Conservation (phyloP, 1,140 invertebrate species). For the Scaptomyza graminum region DNA sequence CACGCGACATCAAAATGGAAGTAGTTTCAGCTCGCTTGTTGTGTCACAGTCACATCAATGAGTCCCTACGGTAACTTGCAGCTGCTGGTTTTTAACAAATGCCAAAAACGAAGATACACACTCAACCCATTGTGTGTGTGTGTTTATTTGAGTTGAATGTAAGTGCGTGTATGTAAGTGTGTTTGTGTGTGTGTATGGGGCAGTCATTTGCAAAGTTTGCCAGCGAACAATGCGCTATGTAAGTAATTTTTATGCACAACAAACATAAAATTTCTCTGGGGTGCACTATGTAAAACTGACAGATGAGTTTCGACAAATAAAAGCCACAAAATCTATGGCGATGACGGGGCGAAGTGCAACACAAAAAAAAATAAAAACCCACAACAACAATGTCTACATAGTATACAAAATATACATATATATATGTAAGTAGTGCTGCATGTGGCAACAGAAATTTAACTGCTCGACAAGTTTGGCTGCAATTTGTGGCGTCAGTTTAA, state of each 20-base stretch:
- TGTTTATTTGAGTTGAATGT: slow-evolving; percentile 9
- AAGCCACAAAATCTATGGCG: slow-evolving; percentile 44
- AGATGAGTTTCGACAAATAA: slow-evolving; percentile 63
- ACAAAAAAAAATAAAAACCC: not conserved
- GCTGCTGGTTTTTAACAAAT: slow-evolving; percentile 70
- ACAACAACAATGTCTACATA: slow-evolving; percentile 26
- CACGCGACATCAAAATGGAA: slow-evolving; percentile 29
- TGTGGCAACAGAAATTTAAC: slow-evolving; percentile 46
- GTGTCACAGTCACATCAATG: slow-evolving; percentile 75
- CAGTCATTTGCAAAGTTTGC: slow-evolving; percentile 67
- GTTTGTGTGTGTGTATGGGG: slow-evolving; percentile 34
- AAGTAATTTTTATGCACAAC: slow-evolving; percentile 78
- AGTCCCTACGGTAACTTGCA: slow-evolving; percentile 57
- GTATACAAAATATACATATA: slow-evolving; percentile 22
- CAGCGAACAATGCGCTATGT: slow-evolving; percentile 73
- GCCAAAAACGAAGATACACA: slow-evolving; percentile 68
- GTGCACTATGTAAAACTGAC: slow-evolving; percentile 80
- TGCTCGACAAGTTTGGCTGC: slow-evolving; percentile 50
- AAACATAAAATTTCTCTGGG: slow-evolving; percentile 77
- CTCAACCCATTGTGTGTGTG: not conserved
- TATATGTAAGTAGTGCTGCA: slow-evolving; percentile 17
- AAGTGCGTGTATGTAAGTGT: slow-evolving; percentile 13
- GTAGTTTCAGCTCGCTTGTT: slow-evolving; percentile 60
- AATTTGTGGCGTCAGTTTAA: slow-evolving; percentile 53
- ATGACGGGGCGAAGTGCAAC: slow-evolving; percentile 39